These are phyloP conservation scores for Hafferia zeledoni DNA, from an alignment of 2,797 vertebrate genomes.

Conservation along the genomic window DNA sequence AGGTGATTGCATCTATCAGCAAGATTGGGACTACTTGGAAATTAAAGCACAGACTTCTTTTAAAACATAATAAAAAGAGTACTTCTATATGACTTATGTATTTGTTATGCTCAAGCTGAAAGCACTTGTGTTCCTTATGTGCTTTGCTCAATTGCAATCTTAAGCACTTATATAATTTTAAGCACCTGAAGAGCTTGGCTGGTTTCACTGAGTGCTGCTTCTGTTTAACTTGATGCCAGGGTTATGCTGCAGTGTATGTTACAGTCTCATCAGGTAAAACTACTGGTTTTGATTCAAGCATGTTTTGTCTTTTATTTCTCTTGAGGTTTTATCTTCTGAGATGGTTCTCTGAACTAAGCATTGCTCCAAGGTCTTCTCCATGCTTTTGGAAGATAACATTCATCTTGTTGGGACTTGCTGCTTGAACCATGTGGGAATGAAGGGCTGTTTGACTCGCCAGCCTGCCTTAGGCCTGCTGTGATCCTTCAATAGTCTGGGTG, in stretches of 20 bases:
- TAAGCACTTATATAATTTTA: not conserved
- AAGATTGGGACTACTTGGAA: not conserved
- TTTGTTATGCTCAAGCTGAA: not conserved
- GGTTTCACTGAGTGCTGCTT: not conserved
- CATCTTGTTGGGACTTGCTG: slow-evolving; percentile 22
- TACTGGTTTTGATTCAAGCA: accelerated
- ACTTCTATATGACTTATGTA: not conserved
- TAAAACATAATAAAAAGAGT: not conserved
- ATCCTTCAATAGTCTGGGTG: not conserved
- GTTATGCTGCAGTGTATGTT: not conserved
- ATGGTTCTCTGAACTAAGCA: not conserved
- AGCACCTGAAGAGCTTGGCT: not conserved
- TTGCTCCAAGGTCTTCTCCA: slow-evolving; percentile 13
- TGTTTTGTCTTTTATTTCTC: not conserved
- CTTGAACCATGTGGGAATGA: not conserved
- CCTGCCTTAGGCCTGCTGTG: not conserved
- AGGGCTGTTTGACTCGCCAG: not conserved
- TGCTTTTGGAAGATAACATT: slow-evolving; percentile 24
- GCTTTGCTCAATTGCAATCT: not conserved
- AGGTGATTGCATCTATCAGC: accelerated
- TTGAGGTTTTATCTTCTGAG: not conserved
- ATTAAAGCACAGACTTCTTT: not conserved
- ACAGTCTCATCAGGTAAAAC: not conserved
- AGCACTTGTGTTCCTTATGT: not conserved
- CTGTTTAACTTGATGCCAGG: not conserved